Conservation (phyloP, 2,888 invertebrate genomes). For the Parascotia fuliginaria region DNA sequence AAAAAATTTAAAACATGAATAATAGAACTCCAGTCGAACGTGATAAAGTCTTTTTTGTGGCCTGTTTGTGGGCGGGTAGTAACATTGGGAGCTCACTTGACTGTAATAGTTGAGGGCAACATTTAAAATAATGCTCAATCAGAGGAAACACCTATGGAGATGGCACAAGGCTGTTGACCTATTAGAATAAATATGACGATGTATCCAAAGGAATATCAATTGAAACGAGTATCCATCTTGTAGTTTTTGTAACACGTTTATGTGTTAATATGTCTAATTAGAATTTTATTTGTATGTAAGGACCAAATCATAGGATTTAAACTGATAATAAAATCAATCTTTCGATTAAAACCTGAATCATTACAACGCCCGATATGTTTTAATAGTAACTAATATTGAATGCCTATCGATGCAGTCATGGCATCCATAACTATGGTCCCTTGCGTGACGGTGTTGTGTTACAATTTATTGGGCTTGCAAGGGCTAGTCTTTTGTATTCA, state of each 20-base stretch:
- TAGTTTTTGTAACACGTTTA: neutral
- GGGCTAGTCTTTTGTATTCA: constrained; percentile 64
- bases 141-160: constrained; percentile 36
- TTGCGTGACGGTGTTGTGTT: constrained; percentile 66
- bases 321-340: neutral
- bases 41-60: constrained; percentile 42
- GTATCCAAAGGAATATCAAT: constrained; percentile 9
- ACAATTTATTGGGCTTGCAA: constrained; percentile 59
- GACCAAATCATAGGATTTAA: constrained; percentile 17
- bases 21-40: constrained; percentile 21
- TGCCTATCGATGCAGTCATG: constrained; percentile 33
- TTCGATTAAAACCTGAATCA: constrained; percentile 12
- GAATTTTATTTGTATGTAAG: constrained; percentile 16
- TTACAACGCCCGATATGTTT: constrained; percentile 22
- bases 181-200: constrained; percentile 14
- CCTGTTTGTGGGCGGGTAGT: constrained; percentile 63
- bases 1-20: constrained; percentile 15
- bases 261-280: constrained; percentile 18
- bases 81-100: constrained; percentile 57
- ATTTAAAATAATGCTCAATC: constrained; percentile 45
- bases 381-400: constrained; percentile 30
- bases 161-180: constrained; percentile 11
- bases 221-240: constrained; percentile 2
- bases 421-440: constrained; percentile 51
- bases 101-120: constrained; percentile 59